Conservation (phyloP, 2,888 invertebrate genomes). For the Aphodius granarius region DNA sequence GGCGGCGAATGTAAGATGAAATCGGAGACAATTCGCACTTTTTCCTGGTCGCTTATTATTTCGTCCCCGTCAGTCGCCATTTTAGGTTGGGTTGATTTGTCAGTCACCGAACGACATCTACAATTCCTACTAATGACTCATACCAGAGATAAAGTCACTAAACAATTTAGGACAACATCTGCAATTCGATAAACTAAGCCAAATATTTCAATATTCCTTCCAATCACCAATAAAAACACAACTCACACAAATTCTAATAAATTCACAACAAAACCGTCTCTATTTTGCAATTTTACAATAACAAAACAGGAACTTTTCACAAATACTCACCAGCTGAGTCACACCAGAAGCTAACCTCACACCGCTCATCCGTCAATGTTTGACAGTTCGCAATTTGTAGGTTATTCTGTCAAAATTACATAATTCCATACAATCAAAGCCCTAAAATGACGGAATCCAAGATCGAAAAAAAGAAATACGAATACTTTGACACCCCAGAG, state of each 20-base stretch:
- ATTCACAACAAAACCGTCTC: background rate
- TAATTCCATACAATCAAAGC: slow-evolving; percentile 19
- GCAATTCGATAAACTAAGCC: background rate
- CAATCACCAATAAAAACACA: background rate
- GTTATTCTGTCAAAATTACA: slow-evolving; percentile 22
- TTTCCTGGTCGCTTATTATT: slow-evolving; percentile 85
- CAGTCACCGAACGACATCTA: slow-evolving; percentile 34
- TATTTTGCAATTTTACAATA: background rate
- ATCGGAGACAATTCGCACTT: slow-evolving; percentile 96
- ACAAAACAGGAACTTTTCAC: background rate
- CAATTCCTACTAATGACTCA: slow-evolving; percentile 27
- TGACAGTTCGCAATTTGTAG: background rate
- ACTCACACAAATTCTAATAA: background rate
- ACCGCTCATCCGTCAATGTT: background rate
- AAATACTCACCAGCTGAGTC: background rate
- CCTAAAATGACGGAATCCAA: slow-evolving; percentile 25
- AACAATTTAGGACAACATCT: background rate
- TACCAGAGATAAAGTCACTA: slow-evolving; percentile 28
- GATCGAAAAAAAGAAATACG: slow-evolving; percentile 39
- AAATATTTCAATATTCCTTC: background rate
- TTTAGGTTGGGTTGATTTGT: slow-evolving; percentile 38
- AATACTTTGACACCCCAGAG: slow-evolving; percentile 71
- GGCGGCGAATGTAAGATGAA: slow-evolving; percentile 99
- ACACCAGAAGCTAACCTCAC: background rate
- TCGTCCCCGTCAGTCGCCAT: slow-evolving; percentile 86